Evolutionary conservation across 1,140 invertebrate species (phyloP).

Genomic region (Amphibalanus amphitrite): DNA sequence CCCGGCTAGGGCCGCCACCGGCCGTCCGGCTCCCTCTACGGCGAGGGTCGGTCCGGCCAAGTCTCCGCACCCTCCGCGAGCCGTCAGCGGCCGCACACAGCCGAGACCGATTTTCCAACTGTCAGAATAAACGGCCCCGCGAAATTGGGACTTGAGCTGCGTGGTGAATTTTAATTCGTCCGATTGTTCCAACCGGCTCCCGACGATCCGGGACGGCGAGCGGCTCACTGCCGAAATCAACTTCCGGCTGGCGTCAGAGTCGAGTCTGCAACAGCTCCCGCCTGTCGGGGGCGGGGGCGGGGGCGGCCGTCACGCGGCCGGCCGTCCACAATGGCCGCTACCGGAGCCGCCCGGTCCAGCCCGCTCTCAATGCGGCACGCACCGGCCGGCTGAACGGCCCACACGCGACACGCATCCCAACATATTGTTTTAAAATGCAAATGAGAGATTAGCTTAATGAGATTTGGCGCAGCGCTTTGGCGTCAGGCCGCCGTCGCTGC

Average conservation of each 20-base stretch:
- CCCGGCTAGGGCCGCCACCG: too few species aligned
- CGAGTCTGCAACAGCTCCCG: not conserved
- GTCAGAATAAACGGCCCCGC: not conserved
- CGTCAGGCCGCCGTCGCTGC: too few species aligned
- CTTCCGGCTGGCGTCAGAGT: not conserved
- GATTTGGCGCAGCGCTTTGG: not conserved
- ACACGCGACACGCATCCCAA: not conserved
- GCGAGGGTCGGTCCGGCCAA: too few species aligned
- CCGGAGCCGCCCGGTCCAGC: too few species aligned
- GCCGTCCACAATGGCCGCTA: too few species aligned
- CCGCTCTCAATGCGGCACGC: not conserved
- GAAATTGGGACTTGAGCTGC: not conserved
- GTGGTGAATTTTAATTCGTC: not conserved
- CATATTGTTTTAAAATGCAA: conserved; percentile 2
- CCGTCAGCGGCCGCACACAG: not conserved
- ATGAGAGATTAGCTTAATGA: conserved; percentile 1
- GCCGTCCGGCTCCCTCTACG: too few species aligned
- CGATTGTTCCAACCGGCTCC: not conserved
- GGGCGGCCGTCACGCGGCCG: too few species aligned
- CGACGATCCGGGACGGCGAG: not conserved
- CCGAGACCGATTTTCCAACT: not conserved
- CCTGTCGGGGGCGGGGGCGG: not conserved
- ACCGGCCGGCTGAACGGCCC: not conserved
- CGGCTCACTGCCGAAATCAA: not conserved
- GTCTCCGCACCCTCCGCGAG: too few species aligned